These are phyloP conservation scores for Probaryconus sp. DNA, from an alignment of 1,140 invertebrate genomes.

Conservation along the genomic window DNA sequence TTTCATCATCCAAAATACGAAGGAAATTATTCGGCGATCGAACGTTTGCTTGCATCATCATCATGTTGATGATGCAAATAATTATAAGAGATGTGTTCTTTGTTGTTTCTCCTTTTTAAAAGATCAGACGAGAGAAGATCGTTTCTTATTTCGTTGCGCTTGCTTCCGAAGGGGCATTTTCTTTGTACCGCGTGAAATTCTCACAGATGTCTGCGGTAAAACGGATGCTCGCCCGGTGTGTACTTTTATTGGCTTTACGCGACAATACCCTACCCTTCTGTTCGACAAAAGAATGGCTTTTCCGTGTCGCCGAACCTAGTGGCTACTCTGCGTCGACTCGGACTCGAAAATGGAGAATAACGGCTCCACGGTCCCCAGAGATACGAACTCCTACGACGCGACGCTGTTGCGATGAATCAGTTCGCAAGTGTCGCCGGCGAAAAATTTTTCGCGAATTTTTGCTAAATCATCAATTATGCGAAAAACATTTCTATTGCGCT, in stretches of 20 bases:
- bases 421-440: too few species aligned
- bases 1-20: too few species aligned
- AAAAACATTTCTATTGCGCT: too few species aligned
- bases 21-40: too few species aligned
- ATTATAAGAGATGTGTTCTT: too few species aligned
- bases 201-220: slow-evolving; percentile 48
- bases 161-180: slow-evolving; percentile 7
- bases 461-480: too few species aligned
- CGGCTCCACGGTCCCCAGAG: slow-evolving; percentile 41
- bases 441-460: too few species aligned
- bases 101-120: too few species aligned
- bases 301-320: slow-evolving; percentile 69
- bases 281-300: slow-evolving; percentile 73
- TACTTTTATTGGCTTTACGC: slow-evolving; percentile 52
- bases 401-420: slow-evolving; percentile 3
- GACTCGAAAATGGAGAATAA: slow-evolving; percentile 53
- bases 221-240: slow-evolving; percentile 41
- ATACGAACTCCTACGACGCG: slow-evolving; percentile 10
- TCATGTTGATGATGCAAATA: too few species aligned
- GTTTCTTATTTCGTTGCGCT: slow-evolving; percentile 13
- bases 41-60: too few species aligned
- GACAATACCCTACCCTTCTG: slow-evolving; percentile 40
- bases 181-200: slow-evolving; percentile 26
- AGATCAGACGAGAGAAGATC: background rate
- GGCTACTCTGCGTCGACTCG: slow-evolving; percentile 53